Evolutionary conservation across 2,888 invertebrate species (phyloP).

Genomic region (Dryadula phaetusa): DNA sequence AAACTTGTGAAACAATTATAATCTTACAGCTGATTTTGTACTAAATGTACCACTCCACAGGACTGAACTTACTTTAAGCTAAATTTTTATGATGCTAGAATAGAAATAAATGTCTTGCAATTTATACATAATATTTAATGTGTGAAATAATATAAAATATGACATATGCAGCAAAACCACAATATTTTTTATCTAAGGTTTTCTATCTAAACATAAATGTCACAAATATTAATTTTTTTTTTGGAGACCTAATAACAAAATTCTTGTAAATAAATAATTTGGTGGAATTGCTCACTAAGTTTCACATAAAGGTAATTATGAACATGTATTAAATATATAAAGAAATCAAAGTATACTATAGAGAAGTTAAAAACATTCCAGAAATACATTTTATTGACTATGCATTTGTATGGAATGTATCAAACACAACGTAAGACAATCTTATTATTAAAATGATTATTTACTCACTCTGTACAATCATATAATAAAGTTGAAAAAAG

Average conservation of each 20-base stretch:
- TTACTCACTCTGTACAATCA: slow-evolving; percentile 20
- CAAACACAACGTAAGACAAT: slow-evolving; percentile 21
- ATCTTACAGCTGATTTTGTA: slow-evolving; percentile 75
- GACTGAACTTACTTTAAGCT: slow-evolving; percentile 60
- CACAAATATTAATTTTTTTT: neutral
- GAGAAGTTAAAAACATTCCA: slow-evolving; percentile 26
- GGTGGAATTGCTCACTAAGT: neutral
- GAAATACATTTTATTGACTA: slow-evolving; percentile 34
- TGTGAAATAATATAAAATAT: slow-evolving; percentile 9
- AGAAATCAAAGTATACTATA: neutral
- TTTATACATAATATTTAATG: slow-evolving; percentile 19
- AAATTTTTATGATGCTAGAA: slow-evolving; percentile 10
- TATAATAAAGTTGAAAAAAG: slow-evolving; percentile 1
- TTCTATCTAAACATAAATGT: neutral
- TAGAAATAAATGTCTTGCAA: slow-evolving; percentile 47
- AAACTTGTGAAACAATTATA: slow-evolving; percentile 63
- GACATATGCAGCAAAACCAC: neutral
- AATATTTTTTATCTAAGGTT: neutral
- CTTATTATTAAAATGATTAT: slow-evolving; percentile 20
- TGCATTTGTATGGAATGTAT: slow-evolving; percentile 33
- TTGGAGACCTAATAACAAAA: slow-evolving; percentile 1
- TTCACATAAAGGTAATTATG: too few species aligned
- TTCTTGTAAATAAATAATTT: slow-evolving; percentile 5
- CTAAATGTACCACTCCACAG: slow-evolving; percentile 74
- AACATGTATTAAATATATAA: neutral